Conservation (phyloP, 2,888 invertebrate genomes). For the Taphrorychus bicolor region DNA sequence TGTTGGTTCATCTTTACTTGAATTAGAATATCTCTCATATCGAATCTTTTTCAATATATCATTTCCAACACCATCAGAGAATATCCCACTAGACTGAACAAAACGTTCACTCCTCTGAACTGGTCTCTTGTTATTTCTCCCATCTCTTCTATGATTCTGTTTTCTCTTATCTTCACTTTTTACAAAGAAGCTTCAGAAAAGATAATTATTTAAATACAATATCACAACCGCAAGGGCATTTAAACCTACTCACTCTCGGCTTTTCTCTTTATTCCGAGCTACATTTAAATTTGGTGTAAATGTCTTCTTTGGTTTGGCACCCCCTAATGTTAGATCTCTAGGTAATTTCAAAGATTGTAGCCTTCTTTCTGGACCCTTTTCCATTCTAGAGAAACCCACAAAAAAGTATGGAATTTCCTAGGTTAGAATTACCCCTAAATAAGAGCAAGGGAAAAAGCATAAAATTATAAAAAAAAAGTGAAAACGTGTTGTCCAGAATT, state of each 20-base stretch:
- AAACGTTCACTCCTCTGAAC: conserved; percentile 35
- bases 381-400: not conserved
- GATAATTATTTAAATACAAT: not conserved
- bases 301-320: conserved; percentile 53
- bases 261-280: conserved; percentile 52
- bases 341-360: conserved; percentile 53
- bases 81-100: conserved; percentile 54
- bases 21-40: conserved; percentile 39
- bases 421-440: too few relatives aligned
- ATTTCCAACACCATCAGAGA: conserved; percentile 54
- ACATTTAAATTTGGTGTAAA: conserved; percentile 57
- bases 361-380: conserved; percentile 40
- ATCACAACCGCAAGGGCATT: not conserved
- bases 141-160: conserved; percentile 21
- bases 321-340: conserved; percentile 55
- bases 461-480: too few relatives aligned
- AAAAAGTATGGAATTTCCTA: too few relatives aligned
- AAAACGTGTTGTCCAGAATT: too few relatives aligned
- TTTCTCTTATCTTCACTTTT: conserved; percentile 40
- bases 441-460: too few relatives aligned
- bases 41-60: conserved; percentile 39
- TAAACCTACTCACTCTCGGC: conserved; percentile 47
- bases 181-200: conserved; percentile 25
- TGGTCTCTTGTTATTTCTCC: conserved; percentile 16
- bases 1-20: conserved; percentile 2